Evolutionary conservation across 2,888 invertebrate genomes (phyloP), one percentile per base, ranked within the genome.

Genomic region (Epinotia ramella): DNA sequence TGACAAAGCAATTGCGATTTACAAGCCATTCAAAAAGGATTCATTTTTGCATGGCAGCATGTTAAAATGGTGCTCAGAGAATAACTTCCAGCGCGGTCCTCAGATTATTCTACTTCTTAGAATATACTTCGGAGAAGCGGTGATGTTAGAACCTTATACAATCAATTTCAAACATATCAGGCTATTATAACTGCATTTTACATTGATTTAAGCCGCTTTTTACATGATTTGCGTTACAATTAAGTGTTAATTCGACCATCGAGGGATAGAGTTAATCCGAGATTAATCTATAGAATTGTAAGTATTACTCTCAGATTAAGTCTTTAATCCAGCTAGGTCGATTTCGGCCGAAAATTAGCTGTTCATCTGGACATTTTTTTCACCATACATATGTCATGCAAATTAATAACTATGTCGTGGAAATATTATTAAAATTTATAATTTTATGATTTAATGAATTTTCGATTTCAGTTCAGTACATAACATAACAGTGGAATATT

Each of bases 191-290:
- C 12, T 13, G 46, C 13, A n/a, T 40, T 40, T 40, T 9, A 40
- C 9, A 9, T 40, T 40, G 40, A 9, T 40, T 33, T 6, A 13
- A 13, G 49, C 49, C 16, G 5, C 16, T 40, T 16, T 49, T 49
- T 16, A 49, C 49, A 53, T 53, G 16, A n/a, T n/a, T 53, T 53
- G n/a, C 5, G 24, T 28, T 49, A 49, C 16, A 49, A 53, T n/a
- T 53, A 53, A n/a, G 53, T 53, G 53, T 53, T 53, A 53, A 53
- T 53, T 53, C n/a, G 53, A n/a, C 53, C 16, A 53, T n/a, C 40
- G 40, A 7, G n/a, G n/a, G n/a, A 49, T 49, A 49, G 16, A 49
- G 16, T 49, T 49, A 16, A 49, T 49, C 53, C 53, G n/a, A 53
- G 53, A 53, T 53, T 53, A 16, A n/a, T 16, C 49, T 13, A n/a